Conservation (phyloP, 2,888 invertebrate genomes). For the Dascillus cervinus region DNA sequence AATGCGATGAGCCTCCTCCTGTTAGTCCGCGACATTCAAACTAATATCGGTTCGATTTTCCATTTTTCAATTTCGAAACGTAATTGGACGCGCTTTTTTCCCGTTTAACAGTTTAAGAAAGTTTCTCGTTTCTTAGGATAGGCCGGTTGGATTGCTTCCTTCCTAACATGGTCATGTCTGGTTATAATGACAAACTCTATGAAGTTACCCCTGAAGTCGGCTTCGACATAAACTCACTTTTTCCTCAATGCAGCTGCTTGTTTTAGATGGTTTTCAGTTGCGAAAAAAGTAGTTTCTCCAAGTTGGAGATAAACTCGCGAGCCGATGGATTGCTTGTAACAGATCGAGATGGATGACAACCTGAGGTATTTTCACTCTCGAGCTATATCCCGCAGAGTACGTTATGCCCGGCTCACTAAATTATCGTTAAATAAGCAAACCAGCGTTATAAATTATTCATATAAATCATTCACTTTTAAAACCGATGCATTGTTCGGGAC, state of each 20-base stretch:
- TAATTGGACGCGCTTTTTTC: too few relatives aligned
- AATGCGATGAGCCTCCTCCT: conserved; percentile 34
- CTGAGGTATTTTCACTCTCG: too few relatives aligned
- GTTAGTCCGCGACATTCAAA: not conserved
- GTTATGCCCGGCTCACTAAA: conserved; percentile 18
- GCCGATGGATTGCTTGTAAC: conserved; percentile 12
- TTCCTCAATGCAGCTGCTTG: conserved; percentile 37
- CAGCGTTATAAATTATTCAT: conserved; percentile 20
- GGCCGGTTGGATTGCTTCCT: too few relatives aligned
- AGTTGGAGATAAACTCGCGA: conserved; percentile 18
- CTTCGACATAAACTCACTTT: conserved; percentile 31
- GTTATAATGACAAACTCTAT: conserved; percentile 17
- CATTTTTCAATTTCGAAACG: not conserved
- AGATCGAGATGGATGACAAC: conserved; percentile 8
- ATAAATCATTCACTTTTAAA: conserved; percentile 21
- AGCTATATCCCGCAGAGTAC: conserved; percentile 18
- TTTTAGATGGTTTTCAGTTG: conserved; percentile 30
- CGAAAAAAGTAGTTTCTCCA: conserved; percentile 41
- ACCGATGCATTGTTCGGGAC: conserved; percentile 2
- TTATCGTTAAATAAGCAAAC: conserved; percentile 17
- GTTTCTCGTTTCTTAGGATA: too few relatives aligned
- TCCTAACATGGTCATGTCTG: too few relatives aligned
- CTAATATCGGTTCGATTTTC: not conserved
- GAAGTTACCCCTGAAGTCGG: conserved; percentile 16
- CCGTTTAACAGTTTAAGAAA: too few relatives aligned